These are phyloP conservation scores for Caretta caretta DNA, from an alignment of 2,113 vertebrate genomes.

Conservation along the genomic window DNA sequence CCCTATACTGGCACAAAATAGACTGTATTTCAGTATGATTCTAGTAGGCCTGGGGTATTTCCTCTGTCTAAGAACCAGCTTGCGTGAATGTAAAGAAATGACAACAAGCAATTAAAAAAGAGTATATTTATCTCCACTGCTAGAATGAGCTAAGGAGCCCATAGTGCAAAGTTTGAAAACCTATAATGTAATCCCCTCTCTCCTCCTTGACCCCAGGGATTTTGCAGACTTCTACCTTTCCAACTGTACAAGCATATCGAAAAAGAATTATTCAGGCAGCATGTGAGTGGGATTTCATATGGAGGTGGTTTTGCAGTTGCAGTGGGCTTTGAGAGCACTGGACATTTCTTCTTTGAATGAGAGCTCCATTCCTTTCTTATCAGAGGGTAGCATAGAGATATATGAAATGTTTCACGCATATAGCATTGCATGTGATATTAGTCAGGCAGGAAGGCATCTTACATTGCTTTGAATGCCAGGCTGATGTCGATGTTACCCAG, in stretches of 20 bases:
- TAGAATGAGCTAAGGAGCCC: neutral
- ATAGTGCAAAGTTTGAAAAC: neutral
- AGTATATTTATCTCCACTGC: neutral
- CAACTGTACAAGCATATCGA: slow-evolving; percentile 37
- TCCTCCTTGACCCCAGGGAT: neutral
- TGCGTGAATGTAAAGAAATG: neutral
- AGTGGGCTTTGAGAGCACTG: neutral
- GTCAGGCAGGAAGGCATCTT: neutral
- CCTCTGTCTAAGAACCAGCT: neutral
- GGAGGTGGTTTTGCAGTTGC: neutral
- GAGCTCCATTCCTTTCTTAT: neutral
- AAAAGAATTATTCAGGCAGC: slow-evolving; percentile 43
- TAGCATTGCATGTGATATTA: neutral
- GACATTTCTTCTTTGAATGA: neutral
- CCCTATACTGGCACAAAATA: neutral
- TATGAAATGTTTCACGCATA: neutral
- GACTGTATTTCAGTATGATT: neutral
- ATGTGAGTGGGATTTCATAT: neutral
- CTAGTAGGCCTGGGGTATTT: neutral
- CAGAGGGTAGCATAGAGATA: neutral
- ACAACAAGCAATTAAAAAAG: slow-evolving; percentile 27
- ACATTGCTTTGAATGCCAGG: rapidly evolving
- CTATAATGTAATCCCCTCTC: neutral
- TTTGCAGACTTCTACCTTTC: slow-evolving; percentile 49
- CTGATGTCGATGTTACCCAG: neutral